Evolutionary conservation across 2,797 vertebrate species (phyloP).

Genomic region (Notolepis coatsorum): DNA sequence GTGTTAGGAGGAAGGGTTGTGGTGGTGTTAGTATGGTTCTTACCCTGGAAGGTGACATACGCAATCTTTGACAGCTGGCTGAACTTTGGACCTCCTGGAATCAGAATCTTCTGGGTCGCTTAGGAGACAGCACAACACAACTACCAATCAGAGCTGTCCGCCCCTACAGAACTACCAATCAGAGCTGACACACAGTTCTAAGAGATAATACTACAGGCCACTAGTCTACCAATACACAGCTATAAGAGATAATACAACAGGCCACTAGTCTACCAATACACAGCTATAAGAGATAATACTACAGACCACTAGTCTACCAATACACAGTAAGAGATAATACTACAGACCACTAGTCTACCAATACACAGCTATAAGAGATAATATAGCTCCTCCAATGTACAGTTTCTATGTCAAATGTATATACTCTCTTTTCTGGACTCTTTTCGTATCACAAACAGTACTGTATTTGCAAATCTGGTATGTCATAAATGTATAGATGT

Average conservation of each 20-base stretch:
- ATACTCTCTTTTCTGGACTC: no score
- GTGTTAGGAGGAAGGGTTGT: no score
- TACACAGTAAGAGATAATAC: no score
- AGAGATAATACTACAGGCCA: background rate
- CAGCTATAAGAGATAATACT: background rate
- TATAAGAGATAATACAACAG: background rate
- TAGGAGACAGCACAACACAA: conserved; percentile 30
- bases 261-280: background rate
- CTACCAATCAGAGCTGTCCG: background rate
- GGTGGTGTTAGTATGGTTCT: conserved; percentile 50
- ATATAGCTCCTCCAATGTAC: no score
- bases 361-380: no score
- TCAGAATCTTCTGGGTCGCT: conserved; percentile 77
- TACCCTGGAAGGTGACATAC: conserved; percentile 79
- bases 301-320: background rate
- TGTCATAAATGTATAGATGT: no score
- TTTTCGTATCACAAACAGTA: no score
- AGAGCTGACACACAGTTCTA: no score
- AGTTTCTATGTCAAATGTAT: no score
- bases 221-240: background rate
- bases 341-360: no score
- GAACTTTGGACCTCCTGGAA: conserved; percentile 74
- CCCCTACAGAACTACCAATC: background rate
- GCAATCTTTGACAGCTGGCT: conserved; percentile 78
- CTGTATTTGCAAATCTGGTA: no score